Evolutionary conservation across 23 tunicate species (phyloP).

Genomic region (Diplosoma virens): DNA sequence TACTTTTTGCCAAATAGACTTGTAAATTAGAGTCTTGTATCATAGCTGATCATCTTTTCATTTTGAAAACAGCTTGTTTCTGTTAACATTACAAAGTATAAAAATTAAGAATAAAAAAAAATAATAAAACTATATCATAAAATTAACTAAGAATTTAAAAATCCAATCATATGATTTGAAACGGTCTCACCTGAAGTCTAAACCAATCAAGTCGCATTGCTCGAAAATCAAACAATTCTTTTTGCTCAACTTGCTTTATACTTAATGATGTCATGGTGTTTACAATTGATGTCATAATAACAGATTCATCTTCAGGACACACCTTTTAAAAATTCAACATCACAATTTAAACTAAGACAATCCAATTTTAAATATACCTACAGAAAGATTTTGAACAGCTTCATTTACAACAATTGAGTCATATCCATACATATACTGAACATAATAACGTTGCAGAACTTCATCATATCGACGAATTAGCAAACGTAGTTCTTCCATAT

Average conservation of each 20-base stretch:
- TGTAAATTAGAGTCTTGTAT: too few species aligned
- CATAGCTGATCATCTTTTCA: too few species aligned
- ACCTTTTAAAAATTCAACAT: constrained; percentile 39
- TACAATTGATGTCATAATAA: constrained; percentile 93
- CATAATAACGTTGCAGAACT: constrained; percentile 87
- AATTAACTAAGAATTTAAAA: background rate
- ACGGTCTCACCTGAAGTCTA: constrained; percentile 69
- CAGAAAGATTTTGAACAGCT: constrained; percentile 89
- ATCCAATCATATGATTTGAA: too few species aligned
- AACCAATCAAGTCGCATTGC: constrained; percentile 98
- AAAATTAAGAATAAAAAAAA: background rate
- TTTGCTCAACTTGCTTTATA: constrained; percentile 91
- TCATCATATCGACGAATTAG: constrained; percentile 79
- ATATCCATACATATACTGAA: constrained; percentile 83
- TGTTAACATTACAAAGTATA: background rate
- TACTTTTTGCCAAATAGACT: too few species aligned
- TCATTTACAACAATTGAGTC: constrained; percentile 92
- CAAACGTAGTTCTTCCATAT: constrained; percentile 88
- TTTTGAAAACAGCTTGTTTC: too few species aligned
- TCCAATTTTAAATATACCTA: constrained; percentile 3
- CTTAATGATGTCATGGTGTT: constrained; percentile 89
- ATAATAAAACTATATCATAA: background rate
- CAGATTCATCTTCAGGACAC: constrained; percentile 98
- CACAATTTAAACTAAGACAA: background rate
- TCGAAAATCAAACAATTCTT: constrained; percentile 90